A percentile compares a stretch with the other conserved stretches of the same genome.
Evolutionary conservation across 2,888 invertebrate species (phyloP).

Genomic region (Sinohyriopsis cumingii): DNA sequence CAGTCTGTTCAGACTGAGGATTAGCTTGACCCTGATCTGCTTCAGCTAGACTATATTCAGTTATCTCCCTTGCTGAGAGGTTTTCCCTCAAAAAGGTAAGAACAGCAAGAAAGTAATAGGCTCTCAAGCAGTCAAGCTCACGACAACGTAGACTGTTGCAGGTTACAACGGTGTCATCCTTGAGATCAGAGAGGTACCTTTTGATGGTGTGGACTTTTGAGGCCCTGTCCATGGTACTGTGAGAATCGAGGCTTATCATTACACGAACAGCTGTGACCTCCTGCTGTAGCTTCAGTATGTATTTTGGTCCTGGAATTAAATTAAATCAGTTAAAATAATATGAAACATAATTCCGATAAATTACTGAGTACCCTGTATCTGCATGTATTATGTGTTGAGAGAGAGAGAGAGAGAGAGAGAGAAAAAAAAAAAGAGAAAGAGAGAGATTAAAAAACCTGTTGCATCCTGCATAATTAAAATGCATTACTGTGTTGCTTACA

Average conservation of each 20-base stretch:
- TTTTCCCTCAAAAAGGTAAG: constrained; percentile 47
- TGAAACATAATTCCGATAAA: not conserved
- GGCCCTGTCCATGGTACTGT: constrained; percentile 51
- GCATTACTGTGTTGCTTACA: no score
- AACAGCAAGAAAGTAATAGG: constrained; percentile 60
- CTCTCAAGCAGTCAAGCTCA: constrained; percentile 63
- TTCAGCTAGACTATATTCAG: constrained; percentile 1
- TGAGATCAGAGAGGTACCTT: constrained; percentile 56
- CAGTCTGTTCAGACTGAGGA: not conserved
- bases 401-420: not conserved
- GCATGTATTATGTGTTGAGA: not conserved
- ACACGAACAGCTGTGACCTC: constrained; percentile 64
- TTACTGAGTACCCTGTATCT: not conserved
- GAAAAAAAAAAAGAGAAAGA: not conserved
- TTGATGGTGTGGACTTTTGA: constrained; percentile 57
- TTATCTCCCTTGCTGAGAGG: constrained; percentile 20
- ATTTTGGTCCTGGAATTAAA: constrained; percentile 60
- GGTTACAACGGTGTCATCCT: constrained; percentile 56
- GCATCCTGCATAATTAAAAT: no score
- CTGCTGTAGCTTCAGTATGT: constrained; percentile 62
- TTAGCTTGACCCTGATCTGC: constrained; percentile 9
- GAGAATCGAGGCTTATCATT: constrained; percentile 61
- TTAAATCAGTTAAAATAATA: not conserved
- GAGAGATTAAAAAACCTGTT: no score
- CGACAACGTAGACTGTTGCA: constrained; percentile 54